A percentile compares a stretch with the other conserved stretches of the same genome.
Evolutionary conservation across 2,113 vertebrate genomes (phyloP).

Genomic region (Salvelinus namaycush): DNA sequence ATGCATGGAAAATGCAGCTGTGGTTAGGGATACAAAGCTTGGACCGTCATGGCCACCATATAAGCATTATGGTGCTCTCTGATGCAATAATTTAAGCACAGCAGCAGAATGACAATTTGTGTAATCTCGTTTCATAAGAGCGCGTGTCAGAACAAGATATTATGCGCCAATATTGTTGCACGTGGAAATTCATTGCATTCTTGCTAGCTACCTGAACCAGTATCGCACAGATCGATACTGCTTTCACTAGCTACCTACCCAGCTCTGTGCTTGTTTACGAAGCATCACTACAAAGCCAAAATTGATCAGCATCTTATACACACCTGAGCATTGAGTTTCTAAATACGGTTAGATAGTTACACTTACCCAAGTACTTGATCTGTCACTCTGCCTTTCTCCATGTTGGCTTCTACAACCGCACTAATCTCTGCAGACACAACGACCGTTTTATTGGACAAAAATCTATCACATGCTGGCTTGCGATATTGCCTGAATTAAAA

Average conservation of each 20-base stretch:
- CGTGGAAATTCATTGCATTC: background rate
- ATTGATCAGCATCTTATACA: no score
- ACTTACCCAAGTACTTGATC: background rate
- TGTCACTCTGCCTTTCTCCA: conserved; percentile 5
- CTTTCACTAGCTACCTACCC: no score
- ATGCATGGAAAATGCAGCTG: background rate
- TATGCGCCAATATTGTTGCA: background rate
- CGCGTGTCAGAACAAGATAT: no score
- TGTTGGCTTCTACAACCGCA: background rate
- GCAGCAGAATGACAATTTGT: background rate
- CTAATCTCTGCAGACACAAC: background rate
- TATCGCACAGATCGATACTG: no score
- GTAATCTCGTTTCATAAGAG: no score
- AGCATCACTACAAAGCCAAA: no score
- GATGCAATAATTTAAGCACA: background rate
- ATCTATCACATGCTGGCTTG: background rate
- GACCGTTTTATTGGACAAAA: background rate
- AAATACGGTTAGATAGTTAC: background rate
- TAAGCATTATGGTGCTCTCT: background rate
- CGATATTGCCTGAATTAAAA: conserved; percentile 9
- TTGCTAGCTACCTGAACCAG: no score
- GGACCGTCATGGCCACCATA: background rate
- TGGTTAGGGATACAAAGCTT: background rate
- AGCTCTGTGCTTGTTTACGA: no score
- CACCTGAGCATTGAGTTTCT: no score